Evolutionary conservation across 2,113 vertebrate genomes (phyloP).

Genomic region (Thryonomys swinderianus): DNA sequence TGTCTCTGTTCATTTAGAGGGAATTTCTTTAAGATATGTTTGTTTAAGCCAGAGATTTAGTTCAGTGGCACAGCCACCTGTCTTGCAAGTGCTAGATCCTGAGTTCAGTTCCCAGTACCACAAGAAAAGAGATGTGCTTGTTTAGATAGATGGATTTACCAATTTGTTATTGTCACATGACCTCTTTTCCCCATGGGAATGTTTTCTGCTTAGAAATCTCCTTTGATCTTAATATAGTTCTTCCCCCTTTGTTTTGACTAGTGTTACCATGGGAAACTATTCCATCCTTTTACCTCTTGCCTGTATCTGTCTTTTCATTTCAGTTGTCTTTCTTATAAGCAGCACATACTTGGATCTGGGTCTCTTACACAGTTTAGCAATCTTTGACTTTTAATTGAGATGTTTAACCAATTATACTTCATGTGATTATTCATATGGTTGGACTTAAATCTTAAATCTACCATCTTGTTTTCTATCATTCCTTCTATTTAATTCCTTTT

Average conservation of each 20-base stretch:
- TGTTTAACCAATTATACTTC: neutral
- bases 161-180: constrained; percentile 1
- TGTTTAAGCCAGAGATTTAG: neutral
- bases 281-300: constrained; percentile 18
- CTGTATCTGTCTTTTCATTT: constrained; percentile 9
- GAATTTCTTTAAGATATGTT: neutral
- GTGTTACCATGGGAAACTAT: neutral
- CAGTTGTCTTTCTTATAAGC: constrained; percentile 2
- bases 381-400: neutral
- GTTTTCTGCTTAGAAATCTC: neutral
- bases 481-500: neutral
- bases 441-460: neutral
- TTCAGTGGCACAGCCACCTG: too few relatives aligned
- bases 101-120: too few relatives aligned
- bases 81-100: too few relatives aligned
- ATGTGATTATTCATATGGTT: neutral
- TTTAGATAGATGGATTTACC: neutral
- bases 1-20: neutral
- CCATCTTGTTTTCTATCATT: neutral
- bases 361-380: neutral
- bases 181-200: neutral
- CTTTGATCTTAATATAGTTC: neutral
- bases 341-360: neutral
- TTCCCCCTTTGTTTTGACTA: neutral
- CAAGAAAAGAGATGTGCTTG: too few relatives aligned